Evolutionary conservation across 2,797 vertebrate genomes (phyloP).

Genomic region (Benthosema pterotum): DNA sequence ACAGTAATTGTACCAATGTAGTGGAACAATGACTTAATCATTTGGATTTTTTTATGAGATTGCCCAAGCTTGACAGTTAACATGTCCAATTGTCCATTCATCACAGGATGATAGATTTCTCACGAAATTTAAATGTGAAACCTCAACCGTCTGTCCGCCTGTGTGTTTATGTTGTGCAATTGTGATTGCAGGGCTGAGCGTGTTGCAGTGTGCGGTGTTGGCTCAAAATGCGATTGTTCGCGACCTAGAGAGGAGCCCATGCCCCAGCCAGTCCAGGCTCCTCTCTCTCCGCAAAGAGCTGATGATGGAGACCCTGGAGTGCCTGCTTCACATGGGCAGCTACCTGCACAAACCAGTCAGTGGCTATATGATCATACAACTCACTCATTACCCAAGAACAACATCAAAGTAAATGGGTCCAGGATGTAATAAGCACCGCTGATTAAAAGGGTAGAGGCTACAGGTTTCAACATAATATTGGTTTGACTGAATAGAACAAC

Average conservation of each 20-base stretch:
- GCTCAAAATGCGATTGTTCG: conserved; percentile 70
- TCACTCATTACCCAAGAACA: no score
- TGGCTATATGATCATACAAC: not conserved
- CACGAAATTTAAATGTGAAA: no score
- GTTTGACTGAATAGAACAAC: no score
- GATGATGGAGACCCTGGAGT: conserved; percentile 83
- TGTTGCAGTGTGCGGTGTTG: conserved; percentile 78
- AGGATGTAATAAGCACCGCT: no score
- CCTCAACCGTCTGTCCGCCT: not conserved
- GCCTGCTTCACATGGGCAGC: conserved; percentile 85
- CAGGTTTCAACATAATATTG: no score
- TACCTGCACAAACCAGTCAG: conserved; percentile 67
- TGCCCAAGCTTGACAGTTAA: no score
- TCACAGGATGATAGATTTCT: no score
- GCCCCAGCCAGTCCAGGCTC: conserved; percentile 41
- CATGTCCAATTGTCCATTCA: no score
- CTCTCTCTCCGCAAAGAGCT: conserved; percentile 75
- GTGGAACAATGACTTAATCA: not conserved
- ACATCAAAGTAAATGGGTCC: no score
- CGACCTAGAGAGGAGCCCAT: conserved; percentile 40
- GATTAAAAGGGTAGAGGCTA: no score
- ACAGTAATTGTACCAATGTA: no score
- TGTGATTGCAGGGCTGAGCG: conserved; percentile 76
- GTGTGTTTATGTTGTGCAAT: not conserved
- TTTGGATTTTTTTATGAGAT: not conserved